Conservation (phyloP, 2,797 vertebrate species). For the Lagorchestes hirsutus region DNA sequence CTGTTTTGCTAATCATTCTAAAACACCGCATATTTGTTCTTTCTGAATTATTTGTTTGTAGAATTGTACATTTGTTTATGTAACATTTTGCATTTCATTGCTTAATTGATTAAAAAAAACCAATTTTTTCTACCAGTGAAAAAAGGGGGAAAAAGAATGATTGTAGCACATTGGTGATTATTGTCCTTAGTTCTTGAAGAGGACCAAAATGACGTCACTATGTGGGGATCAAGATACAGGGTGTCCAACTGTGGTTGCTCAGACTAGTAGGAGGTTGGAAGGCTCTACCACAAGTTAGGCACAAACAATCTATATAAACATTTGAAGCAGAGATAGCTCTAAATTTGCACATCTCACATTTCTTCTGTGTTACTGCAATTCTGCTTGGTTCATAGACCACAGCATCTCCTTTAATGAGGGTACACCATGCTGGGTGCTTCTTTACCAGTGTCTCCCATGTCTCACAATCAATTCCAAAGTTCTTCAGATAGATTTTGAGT, state of each 20-base stretch:
- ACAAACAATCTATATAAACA: too few relatives aligned
- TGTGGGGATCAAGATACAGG: neutral
- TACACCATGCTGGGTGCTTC: too few relatives aligned
- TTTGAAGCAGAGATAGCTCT: too few relatives aligned
- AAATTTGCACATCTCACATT: too few relatives aligned
- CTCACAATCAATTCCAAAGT: too few relatives aligned
- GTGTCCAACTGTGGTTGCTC: neutral
- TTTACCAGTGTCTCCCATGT: too few relatives aligned
- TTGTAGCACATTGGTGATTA: neutral
- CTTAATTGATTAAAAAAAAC: neutral
- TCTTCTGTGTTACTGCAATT: too few relatives aligned
- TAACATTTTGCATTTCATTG: neutral
- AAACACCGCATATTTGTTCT: neutral
- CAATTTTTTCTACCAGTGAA: neutral
- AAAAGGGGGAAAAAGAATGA: neutral
- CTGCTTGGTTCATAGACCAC: too few relatives aligned
- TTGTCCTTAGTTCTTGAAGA: slow-evolving; percentile 39
- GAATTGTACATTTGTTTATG: neutral
- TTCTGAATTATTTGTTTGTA: neutral
- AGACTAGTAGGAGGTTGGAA: neutral
- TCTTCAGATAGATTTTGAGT: too few relatives aligned
- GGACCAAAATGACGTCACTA: neutral
- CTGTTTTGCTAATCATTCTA: neutral
- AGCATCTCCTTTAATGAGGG: too few relatives aligned
- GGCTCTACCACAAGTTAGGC: too few relatives aligned